Conservation (phyloP, 2,113 vertebrate species). For the Budorcas taxicolor region DNA sequence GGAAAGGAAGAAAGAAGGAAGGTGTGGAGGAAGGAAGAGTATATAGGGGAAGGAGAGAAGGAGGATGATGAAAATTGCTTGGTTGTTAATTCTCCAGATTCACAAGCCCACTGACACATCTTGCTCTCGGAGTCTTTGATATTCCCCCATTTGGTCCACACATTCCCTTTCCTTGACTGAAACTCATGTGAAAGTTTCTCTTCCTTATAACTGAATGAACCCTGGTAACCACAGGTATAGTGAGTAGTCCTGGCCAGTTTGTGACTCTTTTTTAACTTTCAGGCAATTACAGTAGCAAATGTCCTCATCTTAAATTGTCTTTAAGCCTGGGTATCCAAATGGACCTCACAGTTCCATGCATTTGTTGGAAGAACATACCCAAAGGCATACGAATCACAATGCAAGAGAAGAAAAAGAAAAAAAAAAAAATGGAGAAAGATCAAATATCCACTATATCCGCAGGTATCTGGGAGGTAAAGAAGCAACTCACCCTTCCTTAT, state of each 20-base stretch:
- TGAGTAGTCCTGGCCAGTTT: neutral
- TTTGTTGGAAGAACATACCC: neutral
- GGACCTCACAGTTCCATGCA: neutral
- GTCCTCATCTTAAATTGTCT: neutral
- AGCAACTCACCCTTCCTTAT: neutral
- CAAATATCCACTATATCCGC: neutral
- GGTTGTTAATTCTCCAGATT: neutral
- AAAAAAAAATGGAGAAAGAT: too few relatives aligned
- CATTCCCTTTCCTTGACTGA: neutral
- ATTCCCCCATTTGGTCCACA: neutral
- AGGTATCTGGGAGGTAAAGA: neutral
- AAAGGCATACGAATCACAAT: neutral
- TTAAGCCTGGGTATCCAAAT: neutral
- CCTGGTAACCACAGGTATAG: neutral
- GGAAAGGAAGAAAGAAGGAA: neutral
- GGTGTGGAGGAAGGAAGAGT: too few relatives aligned
- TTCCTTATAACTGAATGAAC: neutral
- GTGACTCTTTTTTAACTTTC: neutral
- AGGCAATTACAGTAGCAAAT: neutral
- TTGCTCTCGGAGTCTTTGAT: neutral
- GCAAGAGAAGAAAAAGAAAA: accelerated
- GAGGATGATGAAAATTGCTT: neutral
- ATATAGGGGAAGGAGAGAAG: neutral
- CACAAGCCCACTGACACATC: neutral
- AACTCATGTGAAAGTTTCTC: neutral